Evolutionary conservation across 2,888 invertebrate species (phyloP).

Genomic region (Sympetrum striolatum): DNA sequence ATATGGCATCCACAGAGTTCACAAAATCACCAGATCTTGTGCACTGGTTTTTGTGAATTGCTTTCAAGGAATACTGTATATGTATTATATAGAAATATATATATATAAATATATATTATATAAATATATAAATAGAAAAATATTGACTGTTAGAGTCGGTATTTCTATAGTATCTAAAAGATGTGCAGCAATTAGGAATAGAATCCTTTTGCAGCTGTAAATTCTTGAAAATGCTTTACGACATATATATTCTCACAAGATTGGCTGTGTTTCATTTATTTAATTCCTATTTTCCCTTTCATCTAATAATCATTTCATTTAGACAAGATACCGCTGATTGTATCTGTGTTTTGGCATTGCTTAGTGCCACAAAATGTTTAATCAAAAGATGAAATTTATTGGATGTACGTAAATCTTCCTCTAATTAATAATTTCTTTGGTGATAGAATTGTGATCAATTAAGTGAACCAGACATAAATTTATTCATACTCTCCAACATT

Average conservation of each 20-base stretch:
- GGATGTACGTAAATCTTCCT: no score
- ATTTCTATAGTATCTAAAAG: conserved; percentile 46
- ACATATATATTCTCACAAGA: conserved; percentile 50
- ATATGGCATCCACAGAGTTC: background rate
- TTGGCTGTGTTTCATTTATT: conserved; percentile 44
- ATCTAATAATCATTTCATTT: background rate
- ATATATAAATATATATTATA: conserved; percentile 21
- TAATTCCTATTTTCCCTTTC: background rate
- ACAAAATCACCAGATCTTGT: conserved; percentile 9
- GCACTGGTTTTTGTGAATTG: conserved; percentile 29
- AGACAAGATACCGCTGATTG: no score
- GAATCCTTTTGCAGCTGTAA: conserved; percentile 49
- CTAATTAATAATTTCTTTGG: no score
- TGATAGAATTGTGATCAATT: no score
- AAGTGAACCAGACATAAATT: no score
- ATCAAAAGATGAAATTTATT: no score
- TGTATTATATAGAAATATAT: conserved; percentile 12
- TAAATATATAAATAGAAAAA: conserved; percentile 46
- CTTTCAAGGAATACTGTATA: conserved; percentile 45
- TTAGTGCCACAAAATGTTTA: no score
- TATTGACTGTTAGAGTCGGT: background rate
- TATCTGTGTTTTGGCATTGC: no score
- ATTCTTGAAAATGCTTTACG: conserved; percentile 49
- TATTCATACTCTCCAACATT: no score
- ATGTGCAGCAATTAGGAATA: conserved; percentile 45